phyloP scores from a whole-genome alignment of 2,797 vertebrate species.

The Tiaroga cobitis region DNA sequence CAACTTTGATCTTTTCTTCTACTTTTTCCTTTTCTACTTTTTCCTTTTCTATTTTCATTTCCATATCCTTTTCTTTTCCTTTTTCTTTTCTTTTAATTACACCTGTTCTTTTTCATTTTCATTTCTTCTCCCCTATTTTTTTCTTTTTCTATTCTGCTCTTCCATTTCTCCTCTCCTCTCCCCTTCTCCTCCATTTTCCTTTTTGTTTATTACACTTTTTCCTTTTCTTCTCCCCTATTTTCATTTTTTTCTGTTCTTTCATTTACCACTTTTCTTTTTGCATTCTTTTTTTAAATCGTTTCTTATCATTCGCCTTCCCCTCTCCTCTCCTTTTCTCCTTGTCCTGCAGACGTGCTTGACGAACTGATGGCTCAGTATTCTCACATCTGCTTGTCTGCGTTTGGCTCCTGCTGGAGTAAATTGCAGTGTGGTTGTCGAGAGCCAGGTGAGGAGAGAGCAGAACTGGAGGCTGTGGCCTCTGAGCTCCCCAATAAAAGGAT shows the following conservation, averaged over 20 bases:
- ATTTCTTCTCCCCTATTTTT: no score
- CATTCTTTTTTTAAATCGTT: not conserved
- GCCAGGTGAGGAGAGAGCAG: not conserved
- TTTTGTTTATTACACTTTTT: not conserved
- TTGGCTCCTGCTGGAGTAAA: conserved; percentile 32
- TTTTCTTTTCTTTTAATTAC: no score
- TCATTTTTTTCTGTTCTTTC: not conserved
- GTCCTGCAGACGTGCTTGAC: conserved; percentile 5
- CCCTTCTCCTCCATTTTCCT: no score
- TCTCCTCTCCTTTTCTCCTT: not conserved
- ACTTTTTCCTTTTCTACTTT: no score
- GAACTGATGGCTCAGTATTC: conserved; percentile 1
- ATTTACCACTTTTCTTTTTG: not conserved
- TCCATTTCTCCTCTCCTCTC: no score
- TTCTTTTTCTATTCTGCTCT: no score
- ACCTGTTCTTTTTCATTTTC: no score
- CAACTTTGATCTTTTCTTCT: no score
- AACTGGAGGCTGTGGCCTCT: conserved; percentile 31
- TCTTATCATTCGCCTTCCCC: not conserved
- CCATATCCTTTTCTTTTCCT: no score
- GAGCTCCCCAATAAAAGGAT: conserved; percentile 45
- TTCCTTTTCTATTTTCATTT: no score
- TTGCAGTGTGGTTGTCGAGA: conserved; percentile 12
- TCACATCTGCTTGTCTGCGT: conserved; percentile 27
- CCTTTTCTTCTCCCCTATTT: not conserved